Conservation (phyloP, 2,888 invertebrate genomes). For the Synanthedon tipuliformis region DNA sequence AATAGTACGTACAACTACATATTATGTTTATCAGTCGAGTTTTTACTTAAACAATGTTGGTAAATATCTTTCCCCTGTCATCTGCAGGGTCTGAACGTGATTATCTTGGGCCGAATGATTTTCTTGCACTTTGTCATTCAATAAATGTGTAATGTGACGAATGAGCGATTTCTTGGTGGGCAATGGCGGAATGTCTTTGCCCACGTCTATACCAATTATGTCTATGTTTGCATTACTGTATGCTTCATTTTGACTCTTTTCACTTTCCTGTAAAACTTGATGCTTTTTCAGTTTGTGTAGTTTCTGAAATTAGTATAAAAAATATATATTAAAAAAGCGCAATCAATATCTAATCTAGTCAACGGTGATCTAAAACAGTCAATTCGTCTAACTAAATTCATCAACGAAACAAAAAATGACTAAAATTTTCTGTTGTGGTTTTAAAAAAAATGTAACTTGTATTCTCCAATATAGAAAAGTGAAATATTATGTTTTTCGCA, state of each 20-base stretch:
- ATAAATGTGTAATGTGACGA: slow-evolving; percentile 31
- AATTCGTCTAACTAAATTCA: too few relatives aligned
- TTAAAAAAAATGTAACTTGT: too few relatives aligned
- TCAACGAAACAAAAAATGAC: too few relatives aligned
- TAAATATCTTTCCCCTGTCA: slow-evolving; percentile 22
- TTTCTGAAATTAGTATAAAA: slow-evolving; percentile 36
- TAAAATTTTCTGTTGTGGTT: too few relatives aligned
- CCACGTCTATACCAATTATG: slow-evolving; percentile 48
- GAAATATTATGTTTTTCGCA: too few relatives aligned
- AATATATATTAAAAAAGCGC: background rate
- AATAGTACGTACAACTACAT: slow-evolving; percentile 32
- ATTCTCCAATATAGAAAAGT: too few relatives aligned
- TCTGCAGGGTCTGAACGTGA: background rate
- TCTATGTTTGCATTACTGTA: slow-evolving; percentile 42
- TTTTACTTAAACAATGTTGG: slow-evolving; percentile 19
- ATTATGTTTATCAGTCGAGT: slow-evolving; percentile 22
- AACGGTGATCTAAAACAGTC: too few relatives aligned
- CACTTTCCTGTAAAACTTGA: slow-evolving; percentile 19
- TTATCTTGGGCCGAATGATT: slow-evolving; percentile 14
- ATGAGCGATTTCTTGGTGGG: slow-evolving; percentile 20
- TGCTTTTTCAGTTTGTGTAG: slow-evolving; percentile 52
- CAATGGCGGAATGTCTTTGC: slow-evolving; percentile 31
- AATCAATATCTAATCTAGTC: background rate
- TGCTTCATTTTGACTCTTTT: slow-evolving; percentile 28
- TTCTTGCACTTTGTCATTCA: slow-evolving; percentile 19